Evolutionary conservation across 2,797 vertebrate genomes (phyloP).

Genomic region (Otolemur crassicaudatus): DNA sequence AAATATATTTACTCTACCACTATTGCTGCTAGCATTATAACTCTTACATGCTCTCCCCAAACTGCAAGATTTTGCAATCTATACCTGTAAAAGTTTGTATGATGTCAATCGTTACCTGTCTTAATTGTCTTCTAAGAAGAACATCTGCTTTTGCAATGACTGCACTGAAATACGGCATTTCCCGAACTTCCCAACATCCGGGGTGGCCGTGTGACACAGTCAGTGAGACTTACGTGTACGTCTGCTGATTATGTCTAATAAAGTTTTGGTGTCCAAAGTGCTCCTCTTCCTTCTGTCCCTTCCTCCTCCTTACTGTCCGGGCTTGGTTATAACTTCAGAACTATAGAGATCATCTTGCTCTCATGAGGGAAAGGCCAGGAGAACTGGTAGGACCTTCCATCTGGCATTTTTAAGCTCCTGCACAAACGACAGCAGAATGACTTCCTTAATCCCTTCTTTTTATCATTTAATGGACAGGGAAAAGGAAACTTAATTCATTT

Average conservation of each 20-base stretch:
- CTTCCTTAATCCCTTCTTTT: background rate
- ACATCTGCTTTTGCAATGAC: background rate
- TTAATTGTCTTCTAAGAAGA: background rate
- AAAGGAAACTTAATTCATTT: background rate
- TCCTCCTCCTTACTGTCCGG: background rate
- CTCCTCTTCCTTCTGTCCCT: background rate
- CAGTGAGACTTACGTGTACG: background rate
- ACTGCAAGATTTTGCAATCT: background rate
- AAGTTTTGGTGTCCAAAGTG: background rate
- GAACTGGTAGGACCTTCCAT: background rate
- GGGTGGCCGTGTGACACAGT: background rate
- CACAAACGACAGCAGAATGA: background rate
- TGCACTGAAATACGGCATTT: background rate
- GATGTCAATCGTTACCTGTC: background rate
- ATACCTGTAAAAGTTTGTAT: background rate
- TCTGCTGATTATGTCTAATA: slow-evolving; percentile 8
- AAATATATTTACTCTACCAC: background rate
- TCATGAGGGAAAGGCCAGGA: background rate
- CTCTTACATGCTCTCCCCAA: background rate
- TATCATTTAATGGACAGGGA: background rate
- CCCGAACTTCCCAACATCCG: background rate
- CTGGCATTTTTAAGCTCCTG: slow-evolving; percentile 2
- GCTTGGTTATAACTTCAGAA: background rate
- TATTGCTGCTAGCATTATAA: background rate
- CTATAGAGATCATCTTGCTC: background rate